A percentile compares a stretch with the other conserved stretches of the same genome.
Conservation (phyloP, 2,797 vertebrate genomes). For the Dryobates pubescens region DNA sequence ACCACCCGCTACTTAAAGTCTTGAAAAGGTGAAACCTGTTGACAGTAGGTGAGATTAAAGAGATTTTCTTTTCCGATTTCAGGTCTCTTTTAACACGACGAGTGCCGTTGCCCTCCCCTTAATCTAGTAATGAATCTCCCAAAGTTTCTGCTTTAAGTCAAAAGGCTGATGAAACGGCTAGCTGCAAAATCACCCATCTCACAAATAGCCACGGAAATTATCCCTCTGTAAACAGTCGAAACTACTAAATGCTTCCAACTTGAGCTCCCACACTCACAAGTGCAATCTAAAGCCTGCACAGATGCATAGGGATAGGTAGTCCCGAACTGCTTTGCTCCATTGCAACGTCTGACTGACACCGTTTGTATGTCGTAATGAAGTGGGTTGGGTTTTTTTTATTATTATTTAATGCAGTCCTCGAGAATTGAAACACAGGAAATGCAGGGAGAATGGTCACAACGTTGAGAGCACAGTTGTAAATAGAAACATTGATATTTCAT, state of each 20-base stretch:
- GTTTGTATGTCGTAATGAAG: slow-evolving; percentile 69
- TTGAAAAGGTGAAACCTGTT: slow-evolving; percentile 45
- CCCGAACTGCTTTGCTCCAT: not conserved
- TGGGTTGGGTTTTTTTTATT: not conserved
- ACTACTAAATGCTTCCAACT: not conserved
- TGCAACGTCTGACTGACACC: not conserved
- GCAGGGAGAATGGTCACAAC: slow-evolving; percentile 76
- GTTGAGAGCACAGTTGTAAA: slow-evolving; percentile 76
- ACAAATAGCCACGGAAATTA: not conserved
- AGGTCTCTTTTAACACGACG: not conserved
- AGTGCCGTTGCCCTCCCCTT: not conserved
- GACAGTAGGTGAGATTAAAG: not conserved
- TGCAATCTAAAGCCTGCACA: not conserved
- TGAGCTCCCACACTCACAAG: not conserved
- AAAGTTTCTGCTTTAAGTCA: slow-evolving; percentile 37
- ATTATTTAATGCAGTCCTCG: slow-evolving; percentile 78
- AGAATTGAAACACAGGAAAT: slow-evolving; percentile 79
- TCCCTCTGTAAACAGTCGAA: not conserved
- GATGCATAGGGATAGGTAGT: not conserved
- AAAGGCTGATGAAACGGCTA: not conserved
- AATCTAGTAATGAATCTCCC: not conserved
- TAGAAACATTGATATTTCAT: slow-evolving; percentile 81
- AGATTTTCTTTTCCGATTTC: not conserved
- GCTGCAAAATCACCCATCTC: not conserved
- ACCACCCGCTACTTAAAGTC: not conserved